Conservation (phyloP, 2,888 invertebrate species). For the Lymantria monacha region DNA sequence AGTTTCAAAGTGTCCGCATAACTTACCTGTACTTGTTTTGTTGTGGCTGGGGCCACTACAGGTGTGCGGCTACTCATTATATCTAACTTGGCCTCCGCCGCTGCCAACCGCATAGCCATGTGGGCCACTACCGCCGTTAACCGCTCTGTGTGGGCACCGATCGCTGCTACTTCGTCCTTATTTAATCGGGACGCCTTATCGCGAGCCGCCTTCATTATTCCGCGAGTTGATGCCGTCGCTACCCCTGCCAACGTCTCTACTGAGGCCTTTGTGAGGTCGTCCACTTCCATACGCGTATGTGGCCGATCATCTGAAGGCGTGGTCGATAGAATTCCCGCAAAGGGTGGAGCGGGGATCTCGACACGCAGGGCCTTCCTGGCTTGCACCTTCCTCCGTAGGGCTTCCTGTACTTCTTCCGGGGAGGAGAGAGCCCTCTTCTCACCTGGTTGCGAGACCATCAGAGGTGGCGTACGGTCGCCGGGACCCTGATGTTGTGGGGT, state of each 20-base stretch:
- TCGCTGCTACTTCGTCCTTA: background rate
- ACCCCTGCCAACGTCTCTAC: constrained; percentile 11
- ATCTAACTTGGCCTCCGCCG: background rate
- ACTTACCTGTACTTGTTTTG: background rate
- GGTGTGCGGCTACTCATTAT: background rate
- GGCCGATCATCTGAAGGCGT: background rate
- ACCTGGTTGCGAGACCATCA: no score
- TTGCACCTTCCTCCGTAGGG: no score
- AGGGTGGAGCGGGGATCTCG: no score
- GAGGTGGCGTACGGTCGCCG: no score
- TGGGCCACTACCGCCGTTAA: background rate
- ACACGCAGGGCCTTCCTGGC: no score
- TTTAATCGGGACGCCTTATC: background rate
- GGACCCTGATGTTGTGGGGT: no score
- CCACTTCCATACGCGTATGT: background rate
- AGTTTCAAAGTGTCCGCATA: background rate
- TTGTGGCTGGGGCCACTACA: background rate
- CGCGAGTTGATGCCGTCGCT: background rate
- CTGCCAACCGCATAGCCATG: background rate
- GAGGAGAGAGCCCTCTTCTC: no score
- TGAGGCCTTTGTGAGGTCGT: background rate
- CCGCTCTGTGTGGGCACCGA: background rate
- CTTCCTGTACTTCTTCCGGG: no score
- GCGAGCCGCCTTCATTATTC: background rate
- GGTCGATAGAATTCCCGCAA: no score